These are phyloP conservation scores for Orchestes rusci DNA, from an alignment of 2,888 invertebrate genomes.

Conservation along the genomic window DNA sequence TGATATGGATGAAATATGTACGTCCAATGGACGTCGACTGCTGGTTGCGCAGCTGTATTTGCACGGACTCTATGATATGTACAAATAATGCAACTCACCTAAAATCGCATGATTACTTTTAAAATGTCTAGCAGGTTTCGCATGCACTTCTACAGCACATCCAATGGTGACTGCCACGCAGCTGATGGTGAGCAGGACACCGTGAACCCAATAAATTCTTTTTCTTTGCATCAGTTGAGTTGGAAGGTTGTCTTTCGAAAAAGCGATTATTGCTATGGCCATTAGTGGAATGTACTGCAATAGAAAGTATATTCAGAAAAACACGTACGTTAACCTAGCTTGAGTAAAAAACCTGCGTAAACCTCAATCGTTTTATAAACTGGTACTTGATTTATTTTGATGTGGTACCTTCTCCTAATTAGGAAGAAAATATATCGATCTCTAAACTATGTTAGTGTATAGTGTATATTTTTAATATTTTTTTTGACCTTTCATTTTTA, in stretches of 20 bases:
- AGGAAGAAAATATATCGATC: too few relatives aligned
- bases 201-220: slow-evolving; percentile 32
- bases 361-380: too few relatives aligned
- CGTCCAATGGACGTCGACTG: not conserved
- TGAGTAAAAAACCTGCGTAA: too few relatives aligned
- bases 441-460: too few relatives aligned
- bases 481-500: too few relatives aligned
- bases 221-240: slow-evolving; percentile 28
- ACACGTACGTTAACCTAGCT: too few relatives aligned
- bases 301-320: not conserved
- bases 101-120: slow-evolving; percentile 2
- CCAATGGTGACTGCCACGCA: slow-evolving; percentile 28
- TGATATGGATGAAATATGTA: slow-evolving; percentile 5
- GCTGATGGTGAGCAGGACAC: slow-evolving; percentile 27
- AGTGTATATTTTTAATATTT: too few relatives aligned
- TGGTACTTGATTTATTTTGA: too few relatives aligned
- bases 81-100: slow-evolving; percentile 7
- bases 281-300: slow-evolving; percentile 34
- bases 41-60: too few relatives aligned
- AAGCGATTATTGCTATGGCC: slow-evolving; percentile 33
- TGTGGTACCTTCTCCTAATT: too few relatives aligned
- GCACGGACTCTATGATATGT: too few relatives aligned
- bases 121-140: too few relatives aligned
- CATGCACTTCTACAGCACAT: slow-evolving; percentile 29
- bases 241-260: slow-evolving; percentile 33